A percentile compares a stretch with the other conserved stretches of the same genome.
Conservation (phyloP, 2,113 vertebrate genomes). For the Tenebrosternarchus preto region DNA sequence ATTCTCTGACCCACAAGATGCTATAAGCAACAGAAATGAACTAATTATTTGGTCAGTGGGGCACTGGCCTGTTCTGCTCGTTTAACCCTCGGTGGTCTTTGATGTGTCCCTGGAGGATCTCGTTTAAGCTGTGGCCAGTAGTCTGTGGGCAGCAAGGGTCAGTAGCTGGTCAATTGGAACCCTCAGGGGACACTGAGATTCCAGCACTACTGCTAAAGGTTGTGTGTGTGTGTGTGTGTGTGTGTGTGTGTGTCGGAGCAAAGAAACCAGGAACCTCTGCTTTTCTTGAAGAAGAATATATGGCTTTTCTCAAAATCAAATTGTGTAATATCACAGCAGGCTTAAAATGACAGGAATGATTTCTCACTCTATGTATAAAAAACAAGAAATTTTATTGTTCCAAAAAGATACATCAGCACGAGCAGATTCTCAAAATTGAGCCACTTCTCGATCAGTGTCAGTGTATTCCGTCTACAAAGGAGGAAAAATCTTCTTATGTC, state of each 20-base stretch:
- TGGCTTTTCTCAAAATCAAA: constrained; percentile 21
- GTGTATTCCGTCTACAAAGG: constrained; percentile 68
- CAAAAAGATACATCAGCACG: constrained; percentile 31
- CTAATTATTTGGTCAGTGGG: constrained; percentile 34
- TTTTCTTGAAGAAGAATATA: constrained; percentile 1
- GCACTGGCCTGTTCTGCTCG: not conserved
- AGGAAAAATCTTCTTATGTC: constrained; percentile 59
- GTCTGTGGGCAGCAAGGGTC: constrained; percentile 61
- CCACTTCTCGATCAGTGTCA: constrained; percentile 70
- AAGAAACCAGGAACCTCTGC: not conserved
- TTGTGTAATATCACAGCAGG: constrained; percentile 24
- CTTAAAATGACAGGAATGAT: constrained; percentile 27
- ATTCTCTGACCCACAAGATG: not conserved
- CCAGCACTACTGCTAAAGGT: constrained; percentile 36
- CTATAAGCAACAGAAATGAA: not conserved
- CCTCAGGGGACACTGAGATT: constrained; percentile 57
- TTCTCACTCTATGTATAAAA: constrained; percentile 10
- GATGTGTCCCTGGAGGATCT: constrained; percentile 54
- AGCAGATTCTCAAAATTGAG: constrained; percentile 55
- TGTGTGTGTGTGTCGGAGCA: not conserved
- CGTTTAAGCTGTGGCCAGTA: constrained; percentile 54
- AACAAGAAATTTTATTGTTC: constrained; percentile 32
- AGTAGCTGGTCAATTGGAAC: constrained; percentile 55
- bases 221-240: constrained; percentile 1
- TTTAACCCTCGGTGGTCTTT: constrained; percentile 42